phyloP scores from a whole-genome alignment of 2,113 vertebrate genomes.

The Tinamus guttatus region DNA sequence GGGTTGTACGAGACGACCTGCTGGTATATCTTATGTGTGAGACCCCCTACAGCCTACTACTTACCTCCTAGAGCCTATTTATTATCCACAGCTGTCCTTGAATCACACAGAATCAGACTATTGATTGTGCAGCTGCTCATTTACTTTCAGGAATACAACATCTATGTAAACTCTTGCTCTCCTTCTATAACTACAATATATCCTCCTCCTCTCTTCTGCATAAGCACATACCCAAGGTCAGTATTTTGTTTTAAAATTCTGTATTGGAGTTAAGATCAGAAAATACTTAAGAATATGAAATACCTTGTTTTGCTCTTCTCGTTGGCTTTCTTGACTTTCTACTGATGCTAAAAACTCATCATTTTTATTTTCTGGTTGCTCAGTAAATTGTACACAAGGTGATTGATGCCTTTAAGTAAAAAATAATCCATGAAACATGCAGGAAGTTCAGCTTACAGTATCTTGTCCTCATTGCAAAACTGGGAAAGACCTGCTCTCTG shows the following conservation, averaged over 20 bases:
- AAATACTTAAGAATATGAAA: background rate
- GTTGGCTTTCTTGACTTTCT: conserved; percentile 49
- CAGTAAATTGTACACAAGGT: conserved; percentile 40
- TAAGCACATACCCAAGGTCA: background rate
- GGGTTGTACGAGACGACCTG: background rate
- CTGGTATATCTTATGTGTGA: background rate
- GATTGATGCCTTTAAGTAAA: conserved; percentile 65
- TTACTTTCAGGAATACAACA: background rate
- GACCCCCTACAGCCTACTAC: background rate
- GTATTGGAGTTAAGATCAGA: background rate
- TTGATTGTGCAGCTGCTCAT: background rate
- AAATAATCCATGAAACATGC: conserved; percentile 19
- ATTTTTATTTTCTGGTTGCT: conserved; percentile 70
- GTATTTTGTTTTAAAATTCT: background rate
- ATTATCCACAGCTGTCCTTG: background rate
- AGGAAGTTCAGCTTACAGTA: background rate
- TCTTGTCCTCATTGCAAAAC: background rate
- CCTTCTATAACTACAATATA: background rate
- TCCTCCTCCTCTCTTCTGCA: background rate
- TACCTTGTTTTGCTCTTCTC: conserved; percentile 74
- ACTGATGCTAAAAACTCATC: conserved; percentile 29
- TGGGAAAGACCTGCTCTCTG: background rate
- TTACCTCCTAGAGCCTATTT: background rate
- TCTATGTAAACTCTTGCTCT: background rate
- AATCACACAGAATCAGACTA: background rate